phyloP scores from a whole-genome alignment of 2,888 invertebrate genomes.

The Leptinotarsa rubiginosa region DNA sequence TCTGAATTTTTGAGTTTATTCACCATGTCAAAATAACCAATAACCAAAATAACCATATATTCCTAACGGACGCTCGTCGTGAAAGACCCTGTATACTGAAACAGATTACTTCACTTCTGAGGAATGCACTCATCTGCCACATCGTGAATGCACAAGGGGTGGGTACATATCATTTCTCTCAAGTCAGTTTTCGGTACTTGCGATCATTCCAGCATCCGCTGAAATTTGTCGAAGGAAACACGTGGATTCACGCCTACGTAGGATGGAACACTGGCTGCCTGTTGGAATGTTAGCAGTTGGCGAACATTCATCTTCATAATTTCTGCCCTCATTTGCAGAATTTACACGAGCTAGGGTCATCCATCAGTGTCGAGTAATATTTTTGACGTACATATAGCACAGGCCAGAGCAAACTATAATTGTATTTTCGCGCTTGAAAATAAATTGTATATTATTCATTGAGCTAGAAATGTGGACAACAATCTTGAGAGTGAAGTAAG shows the following conservation, averaged over 20 bases:
- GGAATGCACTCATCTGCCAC: constrained; percentile 3
- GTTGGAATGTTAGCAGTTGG: constrained; percentile 23
- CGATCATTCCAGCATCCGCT: constrained; percentile 10
- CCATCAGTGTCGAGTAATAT: background rate
- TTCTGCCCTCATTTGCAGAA: constrained; percentile 22
- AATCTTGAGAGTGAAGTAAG: background rate
- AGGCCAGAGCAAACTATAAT: background rate
- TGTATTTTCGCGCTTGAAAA: too few relatives aligned
- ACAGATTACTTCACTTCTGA: background rate
- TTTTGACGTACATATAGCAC: constrained; percentile 5
- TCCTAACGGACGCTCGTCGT: too few relatives aligned
- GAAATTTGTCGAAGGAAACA: constrained; percentile 22
- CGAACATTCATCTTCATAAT: constrained; percentile 22
- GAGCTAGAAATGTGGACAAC: background rate
- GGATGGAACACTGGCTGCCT: constrained; percentile 15
- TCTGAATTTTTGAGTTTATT: too few relatives aligned
- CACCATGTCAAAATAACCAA: too few relatives aligned
- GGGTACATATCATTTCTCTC: constrained; percentile 14
- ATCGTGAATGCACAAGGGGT: background rate
- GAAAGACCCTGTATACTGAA: too few relatives aligned
- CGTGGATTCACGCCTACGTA: constrained; percentile 18
- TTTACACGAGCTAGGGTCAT: constrained; percentile 11
- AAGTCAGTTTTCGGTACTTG: background rate
- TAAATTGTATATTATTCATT: too few relatives aligned
- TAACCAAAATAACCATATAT: too few relatives aligned